Percentiles rank a stretch among this genome's conserved stretches.
phyloP scores from a whole-genome alignment of 1,140 invertebrate species.

The Hyposmocoma kahamanoa region DNA sequence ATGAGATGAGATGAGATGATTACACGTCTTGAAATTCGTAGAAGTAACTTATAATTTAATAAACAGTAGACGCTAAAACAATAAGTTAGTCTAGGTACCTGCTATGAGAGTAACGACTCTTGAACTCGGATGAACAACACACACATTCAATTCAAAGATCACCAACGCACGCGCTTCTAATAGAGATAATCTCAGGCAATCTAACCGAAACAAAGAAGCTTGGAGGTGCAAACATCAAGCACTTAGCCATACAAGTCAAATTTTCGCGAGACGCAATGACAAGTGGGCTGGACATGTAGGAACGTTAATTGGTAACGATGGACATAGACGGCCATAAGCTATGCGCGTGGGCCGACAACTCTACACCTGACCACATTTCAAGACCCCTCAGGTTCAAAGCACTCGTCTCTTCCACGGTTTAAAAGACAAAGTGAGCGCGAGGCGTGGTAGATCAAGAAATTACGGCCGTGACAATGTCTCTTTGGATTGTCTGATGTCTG shows the following conservation, averaged over 20 bases:
- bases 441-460: conserved; percentile 24
- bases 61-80: too few relatives aligned
- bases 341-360: conserved; percentile 55
- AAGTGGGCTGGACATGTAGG: conserved; percentile 62
- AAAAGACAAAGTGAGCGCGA: conserved; percentile 4
- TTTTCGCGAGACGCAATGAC: conserved; percentile 59
- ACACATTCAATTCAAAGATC: too few relatives aligned
- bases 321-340: conserved; percentile 56
- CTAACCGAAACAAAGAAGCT: neutral
- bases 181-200: neutral
- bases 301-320: conserved; percentile 64
- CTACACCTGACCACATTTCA: conserved; percentile 32
- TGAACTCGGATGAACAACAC: too few relatives aligned
- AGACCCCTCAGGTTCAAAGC: conserved; percentile 21
- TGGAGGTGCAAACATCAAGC: too few relatives aligned
- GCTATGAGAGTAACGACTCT: too few relatives aligned
- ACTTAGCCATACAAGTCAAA: conserved; percentile 31
- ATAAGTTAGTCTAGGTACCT: too few relatives aligned
- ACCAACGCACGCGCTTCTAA: too few relatives aligned
- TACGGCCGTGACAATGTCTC: conserved; percentile 28
- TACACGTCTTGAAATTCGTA: too few relatives aligned
- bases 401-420: neutral
- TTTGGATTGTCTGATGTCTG: conserved; percentile 34
- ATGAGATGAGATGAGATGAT: too few relatives aligned
- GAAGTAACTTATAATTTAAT: too few relatives aligned